phyloP scores from a whole-genome alignment of 2,797 vertebrate genomes.

The Hoplostethus atlanticus region DNA sequence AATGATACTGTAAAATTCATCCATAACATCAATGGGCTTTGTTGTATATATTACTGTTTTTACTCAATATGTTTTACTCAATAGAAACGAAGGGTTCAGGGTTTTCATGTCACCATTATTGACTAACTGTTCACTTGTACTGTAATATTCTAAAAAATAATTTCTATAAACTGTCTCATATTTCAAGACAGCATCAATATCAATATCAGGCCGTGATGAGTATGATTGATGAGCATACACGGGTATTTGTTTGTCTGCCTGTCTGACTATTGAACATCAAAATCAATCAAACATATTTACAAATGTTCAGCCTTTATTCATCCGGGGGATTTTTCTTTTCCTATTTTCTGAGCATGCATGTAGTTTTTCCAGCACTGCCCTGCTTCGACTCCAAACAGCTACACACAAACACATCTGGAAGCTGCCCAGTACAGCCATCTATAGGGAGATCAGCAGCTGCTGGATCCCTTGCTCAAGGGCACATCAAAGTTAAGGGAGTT shows the following conservation, averaged over 20 bases:
- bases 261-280: too few relatives aligned
- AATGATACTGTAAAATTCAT: background rate
- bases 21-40: background rate
- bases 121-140: constrained; percentile 6
- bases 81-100: too few relatives aligned
- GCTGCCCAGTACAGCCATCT: constrained; percentile 32
- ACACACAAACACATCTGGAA: constrained; percentile 36
- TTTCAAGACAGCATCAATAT: background rate
- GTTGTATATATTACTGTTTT: background rate
- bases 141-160: background rate
- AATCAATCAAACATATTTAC: background rate
- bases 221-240: background rate
- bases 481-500: constrained; percentile 31
- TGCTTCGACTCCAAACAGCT: constrained; percentile 39
- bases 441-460: constrained; percentile 39
- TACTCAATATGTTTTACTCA: background rate
- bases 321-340: background rate
- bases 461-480: constrained; percentile 38
- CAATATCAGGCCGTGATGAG: background rate
- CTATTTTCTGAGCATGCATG: constrained; percentile 5
- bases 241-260: too few relatives aligned
- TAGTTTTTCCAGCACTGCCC: constrained; percentile 23
- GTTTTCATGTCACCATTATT: constrained; percentile 10
- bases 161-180: background rate
- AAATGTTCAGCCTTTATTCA: background rate